phyloP scores from a whole-genome alignment of 2,888 invertebrate species.

The Pseudococcus longispinus region DNA sequence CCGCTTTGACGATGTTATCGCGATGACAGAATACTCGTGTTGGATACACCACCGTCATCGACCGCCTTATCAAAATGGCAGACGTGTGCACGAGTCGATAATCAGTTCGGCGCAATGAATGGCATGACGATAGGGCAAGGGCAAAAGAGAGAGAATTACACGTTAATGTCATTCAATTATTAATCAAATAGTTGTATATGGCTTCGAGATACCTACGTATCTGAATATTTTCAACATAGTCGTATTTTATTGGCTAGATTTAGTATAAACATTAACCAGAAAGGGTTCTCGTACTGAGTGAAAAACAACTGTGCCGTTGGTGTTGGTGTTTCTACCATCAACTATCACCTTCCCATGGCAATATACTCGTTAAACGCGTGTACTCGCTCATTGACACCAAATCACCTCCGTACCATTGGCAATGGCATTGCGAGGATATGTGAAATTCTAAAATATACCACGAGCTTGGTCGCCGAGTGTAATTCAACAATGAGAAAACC shows the following conservation, averaged over 20 bases:
- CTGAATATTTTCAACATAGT: neutral
- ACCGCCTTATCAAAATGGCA: neutral
- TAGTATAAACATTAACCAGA: neutral
- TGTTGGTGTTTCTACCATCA: neutral
- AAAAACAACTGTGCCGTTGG: neutral
- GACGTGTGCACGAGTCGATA: constrained; percentile 4
- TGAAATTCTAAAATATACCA: neutral
- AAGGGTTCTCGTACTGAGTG: neutral
- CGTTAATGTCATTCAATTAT: constrained; percentile 16
- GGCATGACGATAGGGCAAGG: too few relatives aligned
- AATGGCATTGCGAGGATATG: neutral
- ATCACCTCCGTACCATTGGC: neutral
- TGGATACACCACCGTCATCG: neutral
- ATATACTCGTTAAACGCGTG: neutral
- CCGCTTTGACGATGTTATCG: neutral
- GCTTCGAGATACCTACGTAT: neutral
- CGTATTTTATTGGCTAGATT: too few relatives aligned
- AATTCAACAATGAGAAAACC: neutral
- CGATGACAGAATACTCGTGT: neutral
- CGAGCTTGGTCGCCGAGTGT: neutral
- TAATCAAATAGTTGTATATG: neutral
- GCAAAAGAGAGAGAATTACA: neutral
- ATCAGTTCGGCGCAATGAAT: neutral
- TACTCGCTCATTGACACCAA: neutral
- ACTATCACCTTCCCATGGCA: neutral